These are phyloP conservation scores for Drosophila tanythrix DNA, from an alignment of 2,888 invertebrate species.

Conservation along the genomic window DNA sequence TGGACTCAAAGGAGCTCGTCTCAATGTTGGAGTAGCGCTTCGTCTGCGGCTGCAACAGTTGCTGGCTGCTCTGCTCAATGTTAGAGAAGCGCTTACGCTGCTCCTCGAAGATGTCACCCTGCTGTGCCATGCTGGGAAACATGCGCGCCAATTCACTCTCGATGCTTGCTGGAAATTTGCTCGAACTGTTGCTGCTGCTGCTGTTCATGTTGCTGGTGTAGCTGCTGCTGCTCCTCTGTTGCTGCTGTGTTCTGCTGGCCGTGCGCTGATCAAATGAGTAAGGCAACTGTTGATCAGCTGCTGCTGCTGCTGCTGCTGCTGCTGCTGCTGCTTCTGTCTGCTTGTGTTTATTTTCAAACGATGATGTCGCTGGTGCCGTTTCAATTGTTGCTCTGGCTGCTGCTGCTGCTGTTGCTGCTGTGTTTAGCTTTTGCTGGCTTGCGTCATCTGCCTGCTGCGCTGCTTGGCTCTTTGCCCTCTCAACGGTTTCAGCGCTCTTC, in stretches of 20 bases:
- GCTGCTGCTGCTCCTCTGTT: constrained; percentile 26
- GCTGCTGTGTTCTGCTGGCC: constrained; percentile 41
- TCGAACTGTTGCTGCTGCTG: constrained; percentile 8
- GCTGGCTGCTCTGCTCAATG: constrained; percentile 74
- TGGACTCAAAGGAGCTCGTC: constrained; percentile 80
- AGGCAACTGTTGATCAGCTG: constrained; percentile 55
- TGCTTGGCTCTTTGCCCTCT: constrained; percentile 70
- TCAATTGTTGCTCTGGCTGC: constrained; percentile 30
- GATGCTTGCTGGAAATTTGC: constrained; percentile 66
- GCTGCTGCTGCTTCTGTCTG: constrained; percentile 52
- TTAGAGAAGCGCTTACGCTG: constrained; percentile 83
- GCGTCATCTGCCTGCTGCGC: constrained; percentile 59
- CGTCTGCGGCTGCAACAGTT: constrained; percentile 52
- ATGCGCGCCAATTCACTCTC: constrained; percentile 77
- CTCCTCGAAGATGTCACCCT: constrained; percentile 77
- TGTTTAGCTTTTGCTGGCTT: constrained; percentile 38
- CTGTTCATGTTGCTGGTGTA: constrained; percentile 21
- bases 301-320: constrained; percentile 27
- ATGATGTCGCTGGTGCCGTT: constrained; percentile 66
- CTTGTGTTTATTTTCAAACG: constrained; percentile 83
- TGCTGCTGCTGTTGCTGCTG: constrained; percentile 19
- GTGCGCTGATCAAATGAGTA: constrained; percentile 42
- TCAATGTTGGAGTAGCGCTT: constrained; percentile 84
- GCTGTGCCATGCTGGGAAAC: constrained; percentile 75
- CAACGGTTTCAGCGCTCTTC: constrained; percentile 79